A percentile compares a stretch with the other conserved stretches of the same genome.
These are phyloP conservation scores for Luehdorfia chinensis DNA, from an alignment of 1,140 invertebrate genomes.

Conservation along the genomic window DNA sequence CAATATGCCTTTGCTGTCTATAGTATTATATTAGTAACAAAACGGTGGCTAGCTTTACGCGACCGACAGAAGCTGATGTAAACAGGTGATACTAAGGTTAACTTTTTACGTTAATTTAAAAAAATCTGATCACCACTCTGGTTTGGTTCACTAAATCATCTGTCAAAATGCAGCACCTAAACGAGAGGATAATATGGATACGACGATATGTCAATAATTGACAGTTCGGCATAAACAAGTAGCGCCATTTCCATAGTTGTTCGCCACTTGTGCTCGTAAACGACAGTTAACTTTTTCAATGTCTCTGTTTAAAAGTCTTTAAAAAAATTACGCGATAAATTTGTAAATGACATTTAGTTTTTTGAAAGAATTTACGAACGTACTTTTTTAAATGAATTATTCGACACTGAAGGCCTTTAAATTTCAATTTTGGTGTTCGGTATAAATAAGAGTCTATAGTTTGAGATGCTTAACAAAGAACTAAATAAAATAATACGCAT, in stretches of 20 bases:
- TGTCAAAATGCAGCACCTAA: constrained; percentile 34
- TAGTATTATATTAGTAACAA: too few species aligned
- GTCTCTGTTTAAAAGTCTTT: constrained; percentile 7
- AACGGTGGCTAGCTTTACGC: too few species aligned
- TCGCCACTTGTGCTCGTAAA: too few species aligned
- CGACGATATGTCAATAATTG: constrained; percentile 11
- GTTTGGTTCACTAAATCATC: constrained; percentile 51
- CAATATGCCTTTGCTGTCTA: too few species aligned
- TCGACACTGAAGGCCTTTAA: constrained; percentile 1
- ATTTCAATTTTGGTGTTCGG: constrained; percentile 4
- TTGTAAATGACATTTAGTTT: constrained; percentile 14
- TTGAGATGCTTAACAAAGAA: too few species aligned
- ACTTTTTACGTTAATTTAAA: constrained; percentile 33
- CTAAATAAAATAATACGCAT: too few species aligned
- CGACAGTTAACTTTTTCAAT: constrained; percentile 7
- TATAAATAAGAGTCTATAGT: too few species aligned
- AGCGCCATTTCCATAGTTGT: not conserved
- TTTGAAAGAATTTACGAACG: not conserved
- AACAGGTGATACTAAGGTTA: constrained; percentile 41
- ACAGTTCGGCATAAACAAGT: constrained; percentile 5
- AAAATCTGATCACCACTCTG: constrained; percentile 33
- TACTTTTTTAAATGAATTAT: constrained; percentile 14
- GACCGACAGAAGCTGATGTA: too few species aligned
- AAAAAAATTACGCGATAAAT: constrained; percentile 6
- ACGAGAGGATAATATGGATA: constrained; percentile 23